Evolutionary conservation across 2,888 invertebrate genomes (phyloP).

Genomic region (Megalurothrips usitatus): DNA sequence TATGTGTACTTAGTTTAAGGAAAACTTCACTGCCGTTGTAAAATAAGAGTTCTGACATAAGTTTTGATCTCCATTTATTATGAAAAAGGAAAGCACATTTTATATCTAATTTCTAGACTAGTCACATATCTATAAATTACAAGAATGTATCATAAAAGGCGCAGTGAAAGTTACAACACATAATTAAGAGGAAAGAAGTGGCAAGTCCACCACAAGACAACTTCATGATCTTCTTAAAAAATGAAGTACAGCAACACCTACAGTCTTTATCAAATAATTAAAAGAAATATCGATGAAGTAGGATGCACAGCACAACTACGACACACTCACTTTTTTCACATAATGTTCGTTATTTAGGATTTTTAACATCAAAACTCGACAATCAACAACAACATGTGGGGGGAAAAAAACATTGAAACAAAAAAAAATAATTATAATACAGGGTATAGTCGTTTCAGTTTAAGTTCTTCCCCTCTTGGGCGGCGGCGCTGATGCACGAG

Average conservation of each 20-base stretch:
- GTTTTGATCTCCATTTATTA: constrained; percentile 25
- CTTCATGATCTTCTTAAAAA: constrained; percentile 20
- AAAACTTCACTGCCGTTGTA: background rate
- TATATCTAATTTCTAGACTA: constrained; percentile 21
- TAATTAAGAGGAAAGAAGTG: constrained; percentile 9
- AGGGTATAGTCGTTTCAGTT: background rate
- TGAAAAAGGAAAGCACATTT: constrained; percentile 16
- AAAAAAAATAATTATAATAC: background rate
- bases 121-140: constrained; percentile 11
- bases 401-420: background rate
- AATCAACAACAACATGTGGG: background rate
- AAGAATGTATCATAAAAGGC: constrained; percentile 16
- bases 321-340: constrained; percentile 12
- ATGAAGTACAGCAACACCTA: constrained; percentile 17
- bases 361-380: background rate
- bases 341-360: background rate
- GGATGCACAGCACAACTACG: constrained; percentile 19
- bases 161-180: constrained; percentile 7
- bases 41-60: background rate
- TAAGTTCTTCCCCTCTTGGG: background rate
- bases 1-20: too few species aligned
- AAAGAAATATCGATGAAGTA: constrained; percentile 20
- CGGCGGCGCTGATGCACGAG: background rate
- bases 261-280: constrained; percentile 27
- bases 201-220: background rate